Evolutionary conservation across 2,113 vertebrate species (phyloP).

Genomic region (Rostratula benghalensis): DNA sequence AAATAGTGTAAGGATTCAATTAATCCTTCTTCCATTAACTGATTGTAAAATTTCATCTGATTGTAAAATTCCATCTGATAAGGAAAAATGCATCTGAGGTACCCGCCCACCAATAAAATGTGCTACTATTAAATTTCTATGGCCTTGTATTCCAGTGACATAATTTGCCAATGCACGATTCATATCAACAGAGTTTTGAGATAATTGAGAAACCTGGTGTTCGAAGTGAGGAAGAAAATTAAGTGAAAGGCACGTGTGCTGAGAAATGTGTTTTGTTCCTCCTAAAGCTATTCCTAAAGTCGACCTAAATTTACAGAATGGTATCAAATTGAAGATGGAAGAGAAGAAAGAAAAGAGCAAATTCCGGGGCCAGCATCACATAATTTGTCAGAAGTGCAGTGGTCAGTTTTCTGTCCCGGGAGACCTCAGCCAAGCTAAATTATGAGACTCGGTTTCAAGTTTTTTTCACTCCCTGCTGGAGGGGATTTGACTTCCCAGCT

Average conservation of each 20-base stretch:
- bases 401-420: constrained; percentile 10
- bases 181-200: not conserved
- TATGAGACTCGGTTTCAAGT: not conserved
- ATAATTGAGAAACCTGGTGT: not conserved
- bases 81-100: not conserved
- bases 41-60: not conserved
- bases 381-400: constrained; percentile 24
- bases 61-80: not conserved
- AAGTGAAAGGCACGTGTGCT: not conserved
- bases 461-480: not conserved
- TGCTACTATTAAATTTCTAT: not conserved
- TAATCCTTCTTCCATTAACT: not conserved
- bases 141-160: not conserved
- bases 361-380: not conserved
- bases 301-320: not conserved
- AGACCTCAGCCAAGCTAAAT: constrained; percentile 6
- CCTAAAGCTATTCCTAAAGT: not conserved
- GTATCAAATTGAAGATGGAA: not conserved
- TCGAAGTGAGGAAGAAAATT: not conserved
- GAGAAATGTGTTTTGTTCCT: not conserved
- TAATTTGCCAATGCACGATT: not conserved
- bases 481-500: constrained; percentile 14
- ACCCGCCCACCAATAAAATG: not conserved
- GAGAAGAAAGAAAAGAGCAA: not conserved
- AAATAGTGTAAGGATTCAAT: not conserved